Conservation (phyloP, 2,888 invertebrate genomes). For the Melanotus villosus region DNA sequence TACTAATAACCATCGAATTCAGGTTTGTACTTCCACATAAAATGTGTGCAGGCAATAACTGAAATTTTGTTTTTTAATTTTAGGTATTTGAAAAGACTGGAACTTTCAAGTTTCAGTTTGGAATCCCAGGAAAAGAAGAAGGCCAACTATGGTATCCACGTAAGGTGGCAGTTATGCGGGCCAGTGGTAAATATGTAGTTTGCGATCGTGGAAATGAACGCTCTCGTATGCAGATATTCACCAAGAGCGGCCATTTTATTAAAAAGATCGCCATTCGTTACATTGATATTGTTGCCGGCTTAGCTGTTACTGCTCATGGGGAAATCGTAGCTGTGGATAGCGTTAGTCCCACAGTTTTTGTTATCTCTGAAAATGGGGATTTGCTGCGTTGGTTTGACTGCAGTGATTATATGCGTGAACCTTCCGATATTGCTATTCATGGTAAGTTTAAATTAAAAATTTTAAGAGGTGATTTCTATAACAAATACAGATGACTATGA, state of each 20-base stretch:
- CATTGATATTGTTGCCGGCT: conserved; percentile 93
- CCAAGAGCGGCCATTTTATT: conserved; percentile 94
- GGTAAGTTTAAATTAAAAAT: conserved; percentile 71
- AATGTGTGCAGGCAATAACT: neutral
- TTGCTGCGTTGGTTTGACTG: conserved; percentile 97
- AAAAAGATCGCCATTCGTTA: conserved; percentile 94
- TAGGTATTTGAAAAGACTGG: conserved; percentile 96
- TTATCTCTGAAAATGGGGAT: conserved; percentile 93
- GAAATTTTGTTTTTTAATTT: neutral
- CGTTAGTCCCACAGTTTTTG: conserved; percentile 96
- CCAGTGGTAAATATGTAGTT: conserved; percentile 93
- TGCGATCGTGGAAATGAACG: conserved; percentile 98
- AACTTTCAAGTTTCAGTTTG: conserved; percentile 94
- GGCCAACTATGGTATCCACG: conserved; percentile 98
- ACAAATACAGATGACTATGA: neutral
- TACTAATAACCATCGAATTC: conserved; percentile 96
- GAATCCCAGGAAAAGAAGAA: conserved; percentile 94
- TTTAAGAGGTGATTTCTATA: neutral
- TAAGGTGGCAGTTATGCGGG: conserved; percentile 93
- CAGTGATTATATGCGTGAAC: conserved; percentile 97
- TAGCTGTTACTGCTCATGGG: conserved; percentile 93
- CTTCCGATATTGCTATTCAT: conserved; percentile 96
- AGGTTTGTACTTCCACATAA: conserved; percentile 70
- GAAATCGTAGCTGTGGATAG: conserved; percentile 98
- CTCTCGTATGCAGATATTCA: conserved; percentile 97